Percentiles rank a stretch among this genome's conserved stretches.
phyloP scores from a whole-genome alignment of 2,888 invertebrate species.

The Rhopalosiphum nymphaeae region DNA sequence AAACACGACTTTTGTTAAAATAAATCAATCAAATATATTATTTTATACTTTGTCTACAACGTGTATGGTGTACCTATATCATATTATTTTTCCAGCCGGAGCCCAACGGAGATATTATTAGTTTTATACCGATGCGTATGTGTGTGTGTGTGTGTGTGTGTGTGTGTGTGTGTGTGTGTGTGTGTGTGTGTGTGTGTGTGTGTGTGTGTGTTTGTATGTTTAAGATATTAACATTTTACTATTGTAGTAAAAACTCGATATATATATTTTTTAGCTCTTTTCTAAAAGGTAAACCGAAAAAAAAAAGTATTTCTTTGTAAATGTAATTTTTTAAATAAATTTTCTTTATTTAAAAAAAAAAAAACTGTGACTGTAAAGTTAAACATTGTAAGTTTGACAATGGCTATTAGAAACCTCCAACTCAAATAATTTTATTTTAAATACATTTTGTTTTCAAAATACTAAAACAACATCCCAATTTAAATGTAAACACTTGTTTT shows the following conservation, averaged over 20 bases:
- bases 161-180: too few species aligned
- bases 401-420: not conserved
- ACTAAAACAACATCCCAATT: too few species aligned
- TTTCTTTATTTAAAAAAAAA: not conserved
- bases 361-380: not conserved
- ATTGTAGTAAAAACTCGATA: too few species aligned
- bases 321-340: not conserved
- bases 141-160: too few species aligned
- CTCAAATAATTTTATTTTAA: too few species aligned
- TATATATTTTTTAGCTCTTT: too few species aligned
- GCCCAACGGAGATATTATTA: not conserved
- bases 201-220: too few species aligned
- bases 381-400: not conserved
- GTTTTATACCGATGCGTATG: not conserved
- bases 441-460: too few species aligned
- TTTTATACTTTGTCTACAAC: not conserved
- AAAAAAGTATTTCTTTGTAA: not conserved
- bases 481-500: too few species aligned
- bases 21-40: not conserved
- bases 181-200: too few species aligned
- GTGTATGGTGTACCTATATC: not conserved
- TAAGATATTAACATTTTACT: too few species aligned
- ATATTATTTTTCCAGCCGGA: not conserved
- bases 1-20: not conserved
- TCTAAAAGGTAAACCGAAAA: not conserved